Conservation (phyloP, 2,888 invertebrate species). For the Agriopis aurantiaria region DNA sequence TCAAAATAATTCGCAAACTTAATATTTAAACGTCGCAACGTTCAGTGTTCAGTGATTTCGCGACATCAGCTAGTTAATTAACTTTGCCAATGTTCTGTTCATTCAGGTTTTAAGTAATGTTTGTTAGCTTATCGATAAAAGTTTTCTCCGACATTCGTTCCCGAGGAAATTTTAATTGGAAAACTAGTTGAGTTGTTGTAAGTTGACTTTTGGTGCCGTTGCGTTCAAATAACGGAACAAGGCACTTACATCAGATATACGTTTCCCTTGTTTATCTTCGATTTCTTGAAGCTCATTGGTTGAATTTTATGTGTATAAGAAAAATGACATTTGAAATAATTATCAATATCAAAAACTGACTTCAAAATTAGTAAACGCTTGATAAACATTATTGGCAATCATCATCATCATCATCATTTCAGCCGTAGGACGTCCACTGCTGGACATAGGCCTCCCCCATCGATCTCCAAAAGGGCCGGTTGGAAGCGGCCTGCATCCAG, state of each 20-base stretch:
- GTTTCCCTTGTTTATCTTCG: too few species aligned
- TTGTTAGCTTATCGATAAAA: constrained; percentile 52
- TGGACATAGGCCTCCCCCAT: too few species aligned
- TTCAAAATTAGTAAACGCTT: too few species aligned
- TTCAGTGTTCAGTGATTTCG: constrained; percentile 25
- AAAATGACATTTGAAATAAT: too few species aligned
- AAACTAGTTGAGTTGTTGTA: constrained; percentile 53
- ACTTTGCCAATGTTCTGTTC: constrained; percentile 46
- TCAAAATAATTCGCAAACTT: background rate
- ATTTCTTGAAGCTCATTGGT: too few species aligned
- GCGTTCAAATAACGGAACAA: constrained; percentile 47
- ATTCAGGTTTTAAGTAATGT: constrained; percentile 48
- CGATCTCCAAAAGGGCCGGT: too few species aligned
- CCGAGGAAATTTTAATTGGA: constrained; percentile 64
- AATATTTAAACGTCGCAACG: background rate
- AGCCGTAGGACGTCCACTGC: too few species aligned
- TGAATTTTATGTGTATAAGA: too few species aligned
- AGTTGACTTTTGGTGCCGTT: constrained; percentile 52
- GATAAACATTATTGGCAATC: too few species aligned
- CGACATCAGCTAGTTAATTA: constrained; percentile 46
- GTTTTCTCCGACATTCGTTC: constrained; percentile 50
- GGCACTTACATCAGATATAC: background rate
- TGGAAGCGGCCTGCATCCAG: too few species aligned
- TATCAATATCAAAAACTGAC: too few species aligned
- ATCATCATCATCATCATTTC: too few species aligned